phyloP scores from a whole-genome alignment of 2,888 invertebrate genomes.

The Rhingia rostrata region DNA sequence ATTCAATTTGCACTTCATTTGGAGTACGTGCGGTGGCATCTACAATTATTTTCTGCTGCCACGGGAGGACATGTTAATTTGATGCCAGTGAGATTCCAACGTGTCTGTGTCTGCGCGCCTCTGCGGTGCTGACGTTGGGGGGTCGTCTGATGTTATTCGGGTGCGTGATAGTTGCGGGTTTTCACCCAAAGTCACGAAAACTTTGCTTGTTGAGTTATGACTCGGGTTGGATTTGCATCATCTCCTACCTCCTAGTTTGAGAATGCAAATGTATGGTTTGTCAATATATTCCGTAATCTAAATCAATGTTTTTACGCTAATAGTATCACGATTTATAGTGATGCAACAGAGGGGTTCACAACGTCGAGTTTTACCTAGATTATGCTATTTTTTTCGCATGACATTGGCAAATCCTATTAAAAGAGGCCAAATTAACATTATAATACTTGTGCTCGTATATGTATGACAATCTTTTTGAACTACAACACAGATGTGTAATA shows the following conservation, averaged over 20 bases:
- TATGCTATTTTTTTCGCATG: conserved; percentile 11
- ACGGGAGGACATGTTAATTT: conserved; percentile 60
- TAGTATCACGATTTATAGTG: not conserved
- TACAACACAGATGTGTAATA: conserved; percentile 43
- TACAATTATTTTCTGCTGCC: conserved; percentile 26
- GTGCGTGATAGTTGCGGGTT: conserved; percentile 49
- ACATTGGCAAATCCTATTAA: conserved; percentile 52
- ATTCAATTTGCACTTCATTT: conserved; percentile 70
- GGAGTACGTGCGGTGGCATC: conserved; percentile 63
- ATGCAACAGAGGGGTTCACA: not conserved
- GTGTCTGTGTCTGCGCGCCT: conserved; percentile 22
- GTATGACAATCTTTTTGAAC: conserved; percentile 12
- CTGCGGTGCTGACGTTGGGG: conserved; percentile 47
- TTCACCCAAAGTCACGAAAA: not conserved
- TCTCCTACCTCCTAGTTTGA: not conserved
- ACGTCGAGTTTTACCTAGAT: not conserved
- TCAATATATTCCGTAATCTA: not conserved
- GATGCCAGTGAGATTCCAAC: conserved; percentile 46
- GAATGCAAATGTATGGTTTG: not conserved
- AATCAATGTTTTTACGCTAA: conserved; percentile 4
- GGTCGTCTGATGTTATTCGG: conserved; percentile 42
- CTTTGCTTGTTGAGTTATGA: too few species aligned
- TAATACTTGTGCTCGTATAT: not conserved
- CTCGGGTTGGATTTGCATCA: not conserved
- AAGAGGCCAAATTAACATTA: conserved; percentile 39